Evolutionary conservation across 2,113 vertebrate genomes (phyloP), one percentile per base, ranked within the genome.

Genomic region (Aramus guarauna): DNA sequence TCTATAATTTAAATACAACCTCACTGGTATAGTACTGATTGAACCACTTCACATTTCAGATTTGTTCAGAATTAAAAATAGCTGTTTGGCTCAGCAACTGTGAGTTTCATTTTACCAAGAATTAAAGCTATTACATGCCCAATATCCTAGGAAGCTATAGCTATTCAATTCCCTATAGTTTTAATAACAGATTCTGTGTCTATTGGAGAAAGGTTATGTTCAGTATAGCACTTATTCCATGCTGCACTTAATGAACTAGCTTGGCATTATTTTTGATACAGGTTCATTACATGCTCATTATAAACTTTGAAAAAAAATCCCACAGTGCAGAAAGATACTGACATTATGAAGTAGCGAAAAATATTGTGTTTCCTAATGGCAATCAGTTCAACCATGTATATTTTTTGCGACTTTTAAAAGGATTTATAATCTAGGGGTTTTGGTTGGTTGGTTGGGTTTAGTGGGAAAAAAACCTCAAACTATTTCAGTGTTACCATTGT

Each of bases 211-310:
- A 82, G 19, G 3, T 60, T 63, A 26, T 63, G 19, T 36, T 13
- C 19, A 37, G 6, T 29, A 39, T 6, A 45, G 18, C 8, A 66
- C 8, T 87, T 21, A 39, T 71, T 84, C 47, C 17, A 59, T 11
- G 5, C 52, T 81, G 16, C 9, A 45, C 5, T 58, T 85, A 58
- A 75, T 48, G 9, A 73, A 77, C 19, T 41, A 67, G 2, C 6
- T 5, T 6, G 18, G 9, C 15, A 50, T 67, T 41, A 22, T 63
- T 93, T 91, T 76, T 88, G 16, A 17, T 60, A 50, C 16, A 60
- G 21, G 14, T 55, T 89, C 7, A n/a, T 36, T 68, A n/a, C 4
- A 72, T 4, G 19, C 1, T 17, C 0, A 0, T 32, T 39, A 50
- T 39, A 85, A 90, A 78, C 17, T 59, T 34, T 5, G 13, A 36